Base-by-base conservation (phyloP, 2,888 invertebrate species). In the Operophtera brumata region DNA sequence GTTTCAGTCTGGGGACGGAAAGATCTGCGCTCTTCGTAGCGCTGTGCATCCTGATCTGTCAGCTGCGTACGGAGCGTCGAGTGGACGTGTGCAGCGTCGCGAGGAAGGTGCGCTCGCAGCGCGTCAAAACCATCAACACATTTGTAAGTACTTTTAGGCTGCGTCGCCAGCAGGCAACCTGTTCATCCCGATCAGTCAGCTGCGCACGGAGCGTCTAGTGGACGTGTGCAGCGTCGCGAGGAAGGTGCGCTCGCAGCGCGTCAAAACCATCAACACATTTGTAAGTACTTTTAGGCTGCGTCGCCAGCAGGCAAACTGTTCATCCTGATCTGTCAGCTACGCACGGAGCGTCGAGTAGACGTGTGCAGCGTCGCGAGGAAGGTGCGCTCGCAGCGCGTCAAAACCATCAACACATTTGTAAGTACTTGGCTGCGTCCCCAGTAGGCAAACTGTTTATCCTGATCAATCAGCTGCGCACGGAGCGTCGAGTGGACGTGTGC, bases 21-120 rank as follows among this genome's bases (percentile, higher is more conserved):
- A 92, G 97, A 61, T 96, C 96, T 84, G 95, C 96, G 47, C 94
- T 97, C 90, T 97, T 97, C 86, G 96, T 97, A 59, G 96, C 96
- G 47, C 92, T 97, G 73, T 95, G 95, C 86, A 94, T 96, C 74
- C 91, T 97, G 67, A 94, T 96, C 65, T 94, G 95, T 74, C 97
- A 97, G 81, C 87, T 97, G 76, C 93, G 95, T 69, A 93, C 93
- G 40, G 97, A 97, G 83, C 94, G 94, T 65, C 93, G 96, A 73
- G 94, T 97, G 28, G 97, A 97, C 90, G 94, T 97, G 64, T 95
- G 96, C 86, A 94, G 95, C 66, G 93, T 94, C 47, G 94, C 95
- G 63, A 92, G 97, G 69, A 96, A 96, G 78, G 91, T 97, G 69
- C 92, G 97, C 73, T 94, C 95, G 62, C 97, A 97, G 80, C 92